A percentile compares a stretch with the other conserved stretches of the same genome.
phyloP scores from a whole-genome alignment of 2,888 invertebrate species.

The Fragum fragum region DNA sequence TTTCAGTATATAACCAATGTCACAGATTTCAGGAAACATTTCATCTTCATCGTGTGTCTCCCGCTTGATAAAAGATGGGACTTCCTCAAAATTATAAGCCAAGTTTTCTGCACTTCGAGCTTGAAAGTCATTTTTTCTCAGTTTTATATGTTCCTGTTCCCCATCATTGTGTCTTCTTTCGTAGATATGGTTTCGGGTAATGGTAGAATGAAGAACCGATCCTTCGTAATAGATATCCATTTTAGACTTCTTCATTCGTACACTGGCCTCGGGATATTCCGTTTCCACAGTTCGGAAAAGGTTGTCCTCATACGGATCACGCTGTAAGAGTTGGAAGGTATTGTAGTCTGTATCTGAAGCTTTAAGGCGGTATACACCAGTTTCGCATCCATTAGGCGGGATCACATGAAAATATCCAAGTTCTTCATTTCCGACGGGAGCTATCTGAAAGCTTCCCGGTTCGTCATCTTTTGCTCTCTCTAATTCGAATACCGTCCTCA shows the following conservation, averaged over 20 bases:
- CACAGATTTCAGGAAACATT: background rate
- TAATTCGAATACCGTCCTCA: background rate
- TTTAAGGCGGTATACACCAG: background rate
- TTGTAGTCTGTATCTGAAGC: background rate
- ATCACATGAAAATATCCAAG: background rate
- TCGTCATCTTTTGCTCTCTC: background rate
- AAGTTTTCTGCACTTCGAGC: background rate
- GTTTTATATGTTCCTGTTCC: too few relatives aligned
- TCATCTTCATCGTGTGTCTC: background rate
- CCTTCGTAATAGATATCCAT: too few relatives aligned
- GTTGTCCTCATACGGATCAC: slow-evolving; percentile 10
- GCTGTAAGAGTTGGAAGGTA: slow-evolving; percentile 12
- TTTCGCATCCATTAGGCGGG: background rate
- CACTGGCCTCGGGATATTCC: background rate
- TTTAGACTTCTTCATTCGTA: background rate
- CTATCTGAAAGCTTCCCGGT: slow-evolving; percentile 17
- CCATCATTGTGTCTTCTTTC: too few relatives aligned
- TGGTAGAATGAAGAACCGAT: too few relatives aligned
- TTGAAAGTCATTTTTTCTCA: background rate
- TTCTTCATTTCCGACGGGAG: background rate
- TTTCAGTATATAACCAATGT: background rate
- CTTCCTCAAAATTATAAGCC: background rate
- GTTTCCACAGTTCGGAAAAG: slow-evolving; percentile 1
- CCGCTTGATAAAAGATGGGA: background rate
- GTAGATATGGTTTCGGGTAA: too few relatives aligned